These are phyloP conservation scores for Arenaria interpres DNA, from an alignment of 2,113 vertebrate species.

Conservation along the genomic window DNA sequence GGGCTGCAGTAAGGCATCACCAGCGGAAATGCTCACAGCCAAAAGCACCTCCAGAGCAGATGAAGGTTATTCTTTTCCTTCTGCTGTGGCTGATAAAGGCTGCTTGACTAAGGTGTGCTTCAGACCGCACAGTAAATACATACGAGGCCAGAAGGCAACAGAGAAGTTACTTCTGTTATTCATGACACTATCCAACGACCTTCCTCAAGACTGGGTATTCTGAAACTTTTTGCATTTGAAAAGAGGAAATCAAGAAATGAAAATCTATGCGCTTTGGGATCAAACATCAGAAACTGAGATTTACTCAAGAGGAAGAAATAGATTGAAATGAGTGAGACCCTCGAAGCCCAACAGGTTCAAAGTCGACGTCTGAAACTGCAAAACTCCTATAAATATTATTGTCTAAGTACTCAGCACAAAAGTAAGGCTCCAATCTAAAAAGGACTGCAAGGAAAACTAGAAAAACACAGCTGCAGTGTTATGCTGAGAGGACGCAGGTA, in stretches of 20 bases:
- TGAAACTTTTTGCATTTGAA: neutral
- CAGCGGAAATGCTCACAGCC: neutral
- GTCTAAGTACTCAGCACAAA: neutral
- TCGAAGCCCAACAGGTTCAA: neutral
- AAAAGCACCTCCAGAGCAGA: neutral
- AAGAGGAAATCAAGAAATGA: neutral
- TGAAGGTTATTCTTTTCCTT: neutral
- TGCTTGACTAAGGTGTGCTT: neutral
- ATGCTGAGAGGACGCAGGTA: neutral
- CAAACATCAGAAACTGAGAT: neutral
- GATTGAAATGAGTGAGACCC: neutral
- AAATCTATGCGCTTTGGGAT: neutral
- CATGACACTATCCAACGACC: neutral
- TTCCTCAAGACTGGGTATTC: neutral
- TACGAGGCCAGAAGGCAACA: neutral
- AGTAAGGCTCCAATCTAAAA: neutral
- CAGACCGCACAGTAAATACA: neutral
- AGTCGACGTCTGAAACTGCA: neutral
- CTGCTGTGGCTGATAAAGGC: neutral
- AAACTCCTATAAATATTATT: neutral
- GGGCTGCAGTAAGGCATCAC: accelerated
- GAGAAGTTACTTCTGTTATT: neutral
- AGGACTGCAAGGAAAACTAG: neutral
- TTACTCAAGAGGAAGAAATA: neutral
- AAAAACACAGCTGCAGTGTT: neutral